Conservation (phyloP, 2,797 vertebrate species). For the Cuniculus paca region DNA sequence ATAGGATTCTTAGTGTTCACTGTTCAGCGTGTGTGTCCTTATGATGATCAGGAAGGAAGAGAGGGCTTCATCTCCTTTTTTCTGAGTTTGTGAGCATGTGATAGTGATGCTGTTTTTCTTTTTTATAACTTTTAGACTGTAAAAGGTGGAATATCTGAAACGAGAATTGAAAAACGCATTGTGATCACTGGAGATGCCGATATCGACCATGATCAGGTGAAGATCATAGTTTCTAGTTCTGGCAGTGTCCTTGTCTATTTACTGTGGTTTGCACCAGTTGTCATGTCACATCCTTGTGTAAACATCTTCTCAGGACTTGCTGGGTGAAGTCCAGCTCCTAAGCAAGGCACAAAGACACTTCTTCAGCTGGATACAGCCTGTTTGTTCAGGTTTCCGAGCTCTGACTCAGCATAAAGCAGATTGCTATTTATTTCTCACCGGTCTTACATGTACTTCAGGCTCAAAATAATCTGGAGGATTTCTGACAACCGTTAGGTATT, state of each 20-base stretch:
- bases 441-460: background rate
- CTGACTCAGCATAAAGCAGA: background rate
- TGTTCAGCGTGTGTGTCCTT: background rate
- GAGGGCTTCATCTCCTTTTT: background rate
- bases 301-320: background rate
- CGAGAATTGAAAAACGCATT: conserved; percentile 99
- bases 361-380: background rate
- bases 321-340: background rate
- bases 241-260: background rate
- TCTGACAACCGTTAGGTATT: background rate
- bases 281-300: background rate
- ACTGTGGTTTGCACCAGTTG: background rate
- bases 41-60: background rate
- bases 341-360: rapidly evolving
- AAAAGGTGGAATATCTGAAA: conserved; percentile 98
- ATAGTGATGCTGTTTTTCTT: background rate
- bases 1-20: background rate
- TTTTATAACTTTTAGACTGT: conserved; percentile 91
- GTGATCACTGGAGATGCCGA: conserved; percentile 98
- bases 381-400: background rate
- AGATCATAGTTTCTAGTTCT: conserved; percentile 54
- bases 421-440: background rate
- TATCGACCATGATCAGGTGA: conserved; percentile 98
- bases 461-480: background rate
- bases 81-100: background rate